phyloP scores from a whole-genome alignment of 2,113 vertebrate species.

The Xenopus borealis region DNA sequence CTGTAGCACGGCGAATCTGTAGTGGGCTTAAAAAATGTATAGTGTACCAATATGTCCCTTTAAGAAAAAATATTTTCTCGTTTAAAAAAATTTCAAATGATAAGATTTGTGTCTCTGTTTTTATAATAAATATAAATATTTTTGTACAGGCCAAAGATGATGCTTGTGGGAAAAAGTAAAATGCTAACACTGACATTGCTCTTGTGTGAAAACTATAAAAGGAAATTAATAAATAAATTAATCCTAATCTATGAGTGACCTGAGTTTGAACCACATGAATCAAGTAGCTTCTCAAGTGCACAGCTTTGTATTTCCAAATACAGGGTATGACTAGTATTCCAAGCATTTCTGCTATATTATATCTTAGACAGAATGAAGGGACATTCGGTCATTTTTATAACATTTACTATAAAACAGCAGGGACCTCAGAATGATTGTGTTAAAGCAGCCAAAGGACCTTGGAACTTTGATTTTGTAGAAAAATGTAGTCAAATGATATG shows the following conservation, averaged over 20 bases:
- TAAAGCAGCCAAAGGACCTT: too few relatives aligned
- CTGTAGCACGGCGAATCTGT: too few relatives aligned
- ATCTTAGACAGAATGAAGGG: slow-evolving; percentile 30
- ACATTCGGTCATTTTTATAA: slow-evolving; percentile 45
- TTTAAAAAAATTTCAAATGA: too few relatives aligned
- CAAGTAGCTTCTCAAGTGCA: slow-evolving; percentile 56
- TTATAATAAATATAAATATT: background rate
- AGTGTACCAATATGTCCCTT: too few relatives aligned
- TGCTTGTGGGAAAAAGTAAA: background rate
- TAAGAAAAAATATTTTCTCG: too few relatives aligned
- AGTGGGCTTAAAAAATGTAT: too few relatives aligned
- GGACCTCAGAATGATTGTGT: too few relatives aligned
- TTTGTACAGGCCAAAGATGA: background rate
- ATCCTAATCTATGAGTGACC: slow-evolving; percentile 54
- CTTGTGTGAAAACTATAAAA: background rate
- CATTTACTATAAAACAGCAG: too few relatives aligned
- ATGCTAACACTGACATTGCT: background rate
- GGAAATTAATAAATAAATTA: slow-evolving; percentile 12
- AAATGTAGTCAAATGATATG: too few relatives aligned
- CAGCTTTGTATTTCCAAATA: slow-evolving; percentile 46
- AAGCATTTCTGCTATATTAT: slow-evolving; percentile 54
- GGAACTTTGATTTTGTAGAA: too few relatives aligned
- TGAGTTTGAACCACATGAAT: slow-evolving; percentile 58
- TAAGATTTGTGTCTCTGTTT: too few relatives aligned
- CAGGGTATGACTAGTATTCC: slow-evolving; percentile 52